Conservation (phyloP, 2,888 invertebrate genomes). For the Chrysolina americana region DNA sequence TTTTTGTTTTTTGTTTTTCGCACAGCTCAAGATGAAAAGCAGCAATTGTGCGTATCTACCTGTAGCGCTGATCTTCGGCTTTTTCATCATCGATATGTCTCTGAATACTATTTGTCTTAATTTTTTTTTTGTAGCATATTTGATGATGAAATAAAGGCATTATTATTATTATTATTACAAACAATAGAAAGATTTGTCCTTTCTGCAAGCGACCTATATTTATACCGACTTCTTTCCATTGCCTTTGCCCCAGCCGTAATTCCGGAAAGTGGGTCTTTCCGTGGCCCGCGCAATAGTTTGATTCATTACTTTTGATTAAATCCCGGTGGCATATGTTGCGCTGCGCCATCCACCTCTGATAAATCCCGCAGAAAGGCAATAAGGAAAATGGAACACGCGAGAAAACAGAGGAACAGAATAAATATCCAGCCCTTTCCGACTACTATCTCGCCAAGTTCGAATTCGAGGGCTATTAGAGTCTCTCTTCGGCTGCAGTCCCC, state of each 20-base stretch:
- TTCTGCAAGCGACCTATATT: background rate
- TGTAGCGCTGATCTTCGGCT: too few species aligned
- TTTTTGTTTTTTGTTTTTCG: too few species aligned
- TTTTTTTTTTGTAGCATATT: too few species aligned
- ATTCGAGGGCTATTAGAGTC: constrained; percentile 10
- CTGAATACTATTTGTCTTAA: too few species aligned
- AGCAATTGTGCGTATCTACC: too few species aligned
- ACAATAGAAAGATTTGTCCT: too few species aligned
- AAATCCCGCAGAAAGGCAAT: constrained; percentile 14
- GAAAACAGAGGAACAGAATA: constrained; percentile 23
- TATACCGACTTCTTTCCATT: background rate
- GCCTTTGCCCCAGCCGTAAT: background rate
- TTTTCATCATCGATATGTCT: too few species aligned
- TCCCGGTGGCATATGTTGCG: constrained; percentile 23
- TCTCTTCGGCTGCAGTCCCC: constrained; percentile 1
- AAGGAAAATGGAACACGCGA: constrained; percentile 16
- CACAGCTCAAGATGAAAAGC: too few species aligned
- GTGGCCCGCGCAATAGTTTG: constrained; percentile 35
- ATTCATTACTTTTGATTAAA: constrained; percentile 41
- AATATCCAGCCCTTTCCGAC: constrained; percentile 14
- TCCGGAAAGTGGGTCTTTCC: constrained; percentile 23
- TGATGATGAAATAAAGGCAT: too few species aligned
- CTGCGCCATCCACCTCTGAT: constrained; percentile 8
- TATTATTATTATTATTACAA: too few species aligned
- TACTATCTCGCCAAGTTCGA: constrained; percentile 8